A percentile compares a stretch with the other conserved stretches of the same genome.
Conservation (phyloP, 2,113 vertebrate species). For the Rissa tridactyla region DNA sequence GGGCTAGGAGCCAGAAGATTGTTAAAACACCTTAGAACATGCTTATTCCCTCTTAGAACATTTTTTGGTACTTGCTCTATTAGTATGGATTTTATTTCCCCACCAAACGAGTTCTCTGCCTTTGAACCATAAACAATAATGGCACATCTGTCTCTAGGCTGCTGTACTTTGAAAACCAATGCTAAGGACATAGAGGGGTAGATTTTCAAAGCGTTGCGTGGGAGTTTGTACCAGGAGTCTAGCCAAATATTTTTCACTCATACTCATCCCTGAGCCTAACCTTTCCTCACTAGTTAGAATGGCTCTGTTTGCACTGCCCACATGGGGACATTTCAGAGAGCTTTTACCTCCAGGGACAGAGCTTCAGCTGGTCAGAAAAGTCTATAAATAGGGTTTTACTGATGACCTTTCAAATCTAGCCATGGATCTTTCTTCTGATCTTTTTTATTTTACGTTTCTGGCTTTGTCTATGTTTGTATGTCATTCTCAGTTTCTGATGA, state of each 20-base stretch:
- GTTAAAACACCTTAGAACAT: conserved; percentile 60
- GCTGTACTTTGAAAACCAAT: conserved; percentile 53
- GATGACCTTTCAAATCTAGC: neutral
- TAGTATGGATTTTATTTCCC: conserved; percentile 68
- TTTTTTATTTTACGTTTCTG: neutral
- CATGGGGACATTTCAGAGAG: neutral
- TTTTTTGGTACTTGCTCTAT: conserved; percentile 64
- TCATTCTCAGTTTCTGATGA: neutral
- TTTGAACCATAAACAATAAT: conserved; percentile 61
- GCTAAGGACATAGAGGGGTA: conserved; percentile 35
- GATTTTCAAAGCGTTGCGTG: conserved; percentile 16
- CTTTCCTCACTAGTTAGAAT: neutral
- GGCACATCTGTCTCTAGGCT: conserved; percentile 51
- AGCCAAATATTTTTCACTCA: conserved; percentile 51
- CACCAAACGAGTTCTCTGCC: conserved; percentile 61
- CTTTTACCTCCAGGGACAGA: neutral
- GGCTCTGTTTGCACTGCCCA: conserved; percentile 31
- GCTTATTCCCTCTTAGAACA: conserved; percentile 54
- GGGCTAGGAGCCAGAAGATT: conserved; percentile 62
- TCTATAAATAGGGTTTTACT: conserved; percentile 48
- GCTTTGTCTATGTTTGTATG: neutral
- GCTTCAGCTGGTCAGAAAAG: neutral
- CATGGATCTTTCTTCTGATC: neutral
- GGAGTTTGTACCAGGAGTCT: conserved; percentile 49
- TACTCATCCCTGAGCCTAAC: conserved; percentile 36